Evolutionary conservation across 1,140 invertebrate genomes (phyloP).

Genomic region (Drosophila sturtevanti): DNA sequence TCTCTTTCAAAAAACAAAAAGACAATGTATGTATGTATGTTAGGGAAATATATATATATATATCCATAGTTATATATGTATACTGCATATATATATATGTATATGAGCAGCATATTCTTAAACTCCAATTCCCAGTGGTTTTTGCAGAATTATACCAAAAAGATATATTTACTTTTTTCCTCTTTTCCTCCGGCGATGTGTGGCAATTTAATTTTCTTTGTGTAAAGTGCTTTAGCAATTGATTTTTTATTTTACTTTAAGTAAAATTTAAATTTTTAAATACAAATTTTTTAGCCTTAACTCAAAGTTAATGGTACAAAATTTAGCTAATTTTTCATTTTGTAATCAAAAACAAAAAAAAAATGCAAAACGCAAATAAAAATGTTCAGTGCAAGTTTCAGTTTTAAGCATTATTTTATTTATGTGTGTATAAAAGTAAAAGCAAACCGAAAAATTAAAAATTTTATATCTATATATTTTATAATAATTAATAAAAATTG

Average conservation of each 20-base stretch:
- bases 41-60: conserved; percentile 55
- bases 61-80: conserved; percentile 41
- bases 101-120: conserved; percentile 30
- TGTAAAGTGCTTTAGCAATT: conserved; percentile 72
- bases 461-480: conserved; percentile 69
- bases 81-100: conserved; percentile 46
- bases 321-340: conserved; percentile 78
- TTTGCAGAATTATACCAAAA: conserved; percentile 81
- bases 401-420: conserved; percentile 79
- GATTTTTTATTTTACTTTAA: conserved; percentile 73
- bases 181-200: conserved; percentile 38
- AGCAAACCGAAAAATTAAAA: conserved; percentile 32
- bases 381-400: conserved; percentile 75
- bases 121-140: conserved; percentile 75
- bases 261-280: conserved; percentile 70
- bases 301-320: conserved; percentile 44
- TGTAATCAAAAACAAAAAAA: conserved; percentile 32
- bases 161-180: conserved; percentile 70
- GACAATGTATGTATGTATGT: conserved; percentile 62
- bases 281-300: conserved; percentile 35
- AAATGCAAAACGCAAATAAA: conserved; percentile 44
- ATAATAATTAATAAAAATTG: conserved; percentile 81
- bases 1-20: conserved; percentile 50
- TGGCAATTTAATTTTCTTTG: conserved; percentile 67
- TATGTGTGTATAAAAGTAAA: conserved; percentile 67